phyloP scores from a whole-genome alignment of 2,888 invertebrate genomes.

The Lasius fuliginosus region DNA sequence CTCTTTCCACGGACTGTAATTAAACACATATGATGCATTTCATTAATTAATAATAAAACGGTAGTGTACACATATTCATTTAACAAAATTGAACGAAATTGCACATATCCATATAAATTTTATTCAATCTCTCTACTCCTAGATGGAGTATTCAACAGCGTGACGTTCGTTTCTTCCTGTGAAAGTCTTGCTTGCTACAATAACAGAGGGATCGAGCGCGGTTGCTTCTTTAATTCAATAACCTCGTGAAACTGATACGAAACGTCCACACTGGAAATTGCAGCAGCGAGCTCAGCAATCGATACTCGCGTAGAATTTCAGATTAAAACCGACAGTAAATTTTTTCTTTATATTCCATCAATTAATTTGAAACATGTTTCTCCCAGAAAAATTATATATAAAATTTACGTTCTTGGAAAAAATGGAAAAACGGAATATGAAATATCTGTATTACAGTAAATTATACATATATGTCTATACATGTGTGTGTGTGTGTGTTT shows the following conservation, averaged over 20 bases:
- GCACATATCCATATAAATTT: neutral
- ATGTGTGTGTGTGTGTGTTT: neutral
- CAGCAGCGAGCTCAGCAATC: constrained; percentile 34
- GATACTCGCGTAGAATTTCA: constrained; percentile 50
- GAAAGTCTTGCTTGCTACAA: constrained; percentile 39
- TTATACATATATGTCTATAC: neutral
- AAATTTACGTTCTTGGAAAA: constrained; percentile 11
- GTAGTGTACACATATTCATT: neutral
- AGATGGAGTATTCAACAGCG: constrained; percentile 8
- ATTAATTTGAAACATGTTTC: constrained; percentile 28
- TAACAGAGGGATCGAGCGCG: constrained; percentile 44
- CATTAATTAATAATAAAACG: constrained; percentile 33
- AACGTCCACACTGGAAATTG: constrained; percentile 46
- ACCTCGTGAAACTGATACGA: constrained; percentile 67
- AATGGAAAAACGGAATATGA: neutral
- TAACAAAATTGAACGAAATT: constrained; percentile 2
- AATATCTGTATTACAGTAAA: neutral
- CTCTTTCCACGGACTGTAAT: neutral
- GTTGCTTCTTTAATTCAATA: constrained; percentile 68
- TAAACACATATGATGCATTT: neutral
- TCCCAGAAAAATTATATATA: neutral
- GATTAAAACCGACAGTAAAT: constrained; percentile 22
- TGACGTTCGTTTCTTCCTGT: constrained; percentile 34
- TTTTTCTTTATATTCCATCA: constrained; percentile 3
- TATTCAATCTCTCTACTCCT: constrained; percentile 4